These are phyloP conservation scores for Onchidella celtica DNA, from an alignment of 2,888 invertebrate genomes.

Conservation along the genomic window DNA sequence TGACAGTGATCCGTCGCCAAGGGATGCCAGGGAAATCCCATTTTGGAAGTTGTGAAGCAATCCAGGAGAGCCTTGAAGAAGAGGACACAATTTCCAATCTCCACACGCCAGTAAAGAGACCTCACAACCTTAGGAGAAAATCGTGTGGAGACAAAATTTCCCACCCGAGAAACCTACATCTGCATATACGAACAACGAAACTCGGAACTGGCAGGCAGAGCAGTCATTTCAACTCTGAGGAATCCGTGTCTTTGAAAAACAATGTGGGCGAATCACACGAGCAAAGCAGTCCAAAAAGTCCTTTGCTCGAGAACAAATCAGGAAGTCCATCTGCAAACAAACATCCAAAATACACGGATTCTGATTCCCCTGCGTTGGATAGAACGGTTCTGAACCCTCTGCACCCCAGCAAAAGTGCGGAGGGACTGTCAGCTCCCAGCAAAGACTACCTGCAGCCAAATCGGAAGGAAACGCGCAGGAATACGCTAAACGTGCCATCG, in stretches of 20 bases:
- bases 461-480: constrained; percentile 1
- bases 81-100: constrained; percentile 8
- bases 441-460: not conserved
- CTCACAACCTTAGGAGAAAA: constrained; percentile 27
- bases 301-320: not conserved
- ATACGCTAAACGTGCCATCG: constrained; percentile 23
- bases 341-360: too few relatives aligned
- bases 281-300: not conserved
- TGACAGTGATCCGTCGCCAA: not conserved
- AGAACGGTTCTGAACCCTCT: not conserved
- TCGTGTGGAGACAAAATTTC: constrained; percentile 42
- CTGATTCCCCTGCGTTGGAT: not conserved
- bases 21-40: not conserved
- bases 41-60: constrained; percentile 31
- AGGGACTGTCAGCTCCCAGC: not conserved
- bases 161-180: not conserved
- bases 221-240: too few relatives aligned
- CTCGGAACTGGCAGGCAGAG: not conserved
- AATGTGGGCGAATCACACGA: not conserved
- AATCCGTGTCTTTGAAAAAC: not conserved
- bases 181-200: not conserved
- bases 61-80: constrained; percentile 18
- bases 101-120: not conserved
- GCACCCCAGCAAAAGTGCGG: not conserved
- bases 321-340: too few relatives aligned